A percentile compares a stretch with the other conserved stretches of the same genome.
phyloP scores from a whole-genome alignment of 2,888 invertebrate species.

The Trissolcus brochymenae region DNA sequence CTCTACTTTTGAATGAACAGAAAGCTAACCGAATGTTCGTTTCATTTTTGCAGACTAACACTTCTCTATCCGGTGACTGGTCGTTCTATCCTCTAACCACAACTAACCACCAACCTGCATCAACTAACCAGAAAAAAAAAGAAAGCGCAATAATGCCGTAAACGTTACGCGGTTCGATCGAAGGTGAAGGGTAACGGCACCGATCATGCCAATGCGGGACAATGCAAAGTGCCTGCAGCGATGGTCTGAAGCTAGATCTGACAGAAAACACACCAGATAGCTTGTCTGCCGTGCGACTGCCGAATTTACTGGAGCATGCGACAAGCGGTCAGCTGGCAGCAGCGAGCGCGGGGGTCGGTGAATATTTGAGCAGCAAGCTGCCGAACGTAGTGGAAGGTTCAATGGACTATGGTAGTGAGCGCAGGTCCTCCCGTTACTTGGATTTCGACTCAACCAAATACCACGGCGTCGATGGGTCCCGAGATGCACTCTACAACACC shows the following conservation, averaged over 20 bases:
- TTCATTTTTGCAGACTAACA: constrained; percentile 1
- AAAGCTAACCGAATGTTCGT: background rate
- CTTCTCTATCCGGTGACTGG: background rate
- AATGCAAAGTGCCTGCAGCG: constrained; percentile 74
- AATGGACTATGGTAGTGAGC: constrained; percentile 76
- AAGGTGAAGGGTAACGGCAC: background rate
- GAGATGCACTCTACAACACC: constrained; percentile 20
- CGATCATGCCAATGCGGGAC: constrained; percentile 74
- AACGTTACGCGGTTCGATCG: too few relatives aligned
- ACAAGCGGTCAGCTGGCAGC: constrained; percentile 62
- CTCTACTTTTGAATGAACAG: background rate
- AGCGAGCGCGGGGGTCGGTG: constrained; percentile 61
- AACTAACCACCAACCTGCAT: background rate
- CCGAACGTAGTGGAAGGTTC: constrained; percentile 76
- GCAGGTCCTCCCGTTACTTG: constrained; percentile 75
- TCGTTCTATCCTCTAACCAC: background rate
- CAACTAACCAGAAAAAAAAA: background rate
- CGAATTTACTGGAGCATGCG: constrained; percentile 75
- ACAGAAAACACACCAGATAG: constrained; percentile 76
- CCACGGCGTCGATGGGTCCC: constrained; percentile 58
- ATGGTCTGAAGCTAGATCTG: constrained; percentile 74
- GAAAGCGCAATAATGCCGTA: too few relatives aligned
- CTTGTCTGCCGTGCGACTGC: constrained; percentile 69
- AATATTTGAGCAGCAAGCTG: constrained; percentile 75
- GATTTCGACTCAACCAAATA: constrained; percentile 69